Conservation (phyloP, 2,888 invertebrate genomes). For the Hemistola chrysoprasaria region DNA sequence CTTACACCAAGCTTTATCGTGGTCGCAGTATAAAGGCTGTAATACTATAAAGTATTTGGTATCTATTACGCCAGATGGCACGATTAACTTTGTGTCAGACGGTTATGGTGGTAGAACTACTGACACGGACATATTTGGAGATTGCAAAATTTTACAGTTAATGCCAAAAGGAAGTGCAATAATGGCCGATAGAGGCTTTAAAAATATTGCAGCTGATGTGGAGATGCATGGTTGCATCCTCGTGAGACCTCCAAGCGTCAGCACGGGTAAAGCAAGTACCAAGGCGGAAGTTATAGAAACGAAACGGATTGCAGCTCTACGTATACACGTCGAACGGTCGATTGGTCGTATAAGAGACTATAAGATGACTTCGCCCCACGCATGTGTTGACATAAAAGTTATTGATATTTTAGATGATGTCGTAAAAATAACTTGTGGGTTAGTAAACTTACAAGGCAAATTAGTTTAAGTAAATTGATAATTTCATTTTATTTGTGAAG, state of each 20-base stretch:
- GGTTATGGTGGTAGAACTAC: slow-evolving; percentile 40
- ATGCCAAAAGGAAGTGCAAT: slow-evolving; percentile 10
- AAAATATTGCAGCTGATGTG: slow-evolving; percentile 19
- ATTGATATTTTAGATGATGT: too few species aligned
- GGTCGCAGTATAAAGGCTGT: slow-evolving; percentile 39
- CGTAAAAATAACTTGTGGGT: too few species aligned
- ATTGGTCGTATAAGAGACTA: slow-evolving; percentile 20
- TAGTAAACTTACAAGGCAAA: too few species aligned
- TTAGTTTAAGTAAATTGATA: too few species aligned
- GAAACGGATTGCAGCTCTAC: too few species aligned
- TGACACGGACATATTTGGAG: slow-evolving; percentile 22
- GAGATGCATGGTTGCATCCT: slow-evolving; percentile 10
- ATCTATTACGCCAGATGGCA: slow-evolving; percentile 38
- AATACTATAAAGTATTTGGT: slow-evolving; percentile 43
- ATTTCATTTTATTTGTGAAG: too few species aligned
- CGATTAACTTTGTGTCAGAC: slow-evolving; percentile 43
- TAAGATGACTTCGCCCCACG: background rate
- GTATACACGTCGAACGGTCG: slow-evolving; percentile 25
- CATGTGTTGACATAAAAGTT: too few species aligned
- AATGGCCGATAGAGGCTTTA: slow-evolving; percentile 28
- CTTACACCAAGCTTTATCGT: slow-evolving; percentile 36
- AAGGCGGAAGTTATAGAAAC: too few species aligned
- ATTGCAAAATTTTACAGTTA: slow-evolving; percentile 15
- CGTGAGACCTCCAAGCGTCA: too few species aligned
- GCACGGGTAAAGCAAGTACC: too few species aligned